These are phyloP conservation scores for Atrichornis clamosus DNA, from an alignment of 2,113 vertebrate genomes.

Conservation along the genomic window DNA sequence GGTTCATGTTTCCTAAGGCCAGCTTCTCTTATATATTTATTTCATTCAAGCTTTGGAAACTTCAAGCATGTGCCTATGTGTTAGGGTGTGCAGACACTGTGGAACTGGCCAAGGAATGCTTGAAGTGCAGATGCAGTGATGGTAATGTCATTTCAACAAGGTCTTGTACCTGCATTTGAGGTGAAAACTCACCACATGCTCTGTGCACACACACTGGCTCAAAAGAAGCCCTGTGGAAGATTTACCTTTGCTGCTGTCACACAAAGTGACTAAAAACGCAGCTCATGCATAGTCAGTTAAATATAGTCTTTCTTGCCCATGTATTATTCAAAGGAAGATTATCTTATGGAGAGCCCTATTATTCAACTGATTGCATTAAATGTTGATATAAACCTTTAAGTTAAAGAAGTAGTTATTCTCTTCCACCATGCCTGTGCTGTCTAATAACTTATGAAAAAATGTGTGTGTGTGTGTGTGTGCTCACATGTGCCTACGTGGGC, in stretches of 20 bases:
- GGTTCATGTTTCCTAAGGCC: neutral
- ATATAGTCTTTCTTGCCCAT: neutral
- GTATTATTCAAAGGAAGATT: neutral
- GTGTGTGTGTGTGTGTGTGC: neutral
- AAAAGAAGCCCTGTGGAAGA: neutral
- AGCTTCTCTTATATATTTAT: neutral
- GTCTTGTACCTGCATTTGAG: neutral
- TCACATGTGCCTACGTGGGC: neutral
- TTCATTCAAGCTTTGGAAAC: accelerated
- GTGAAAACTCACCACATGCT: accelerated
- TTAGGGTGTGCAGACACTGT: neutral
- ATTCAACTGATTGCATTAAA: neutral
- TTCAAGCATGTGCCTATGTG: accelerated
- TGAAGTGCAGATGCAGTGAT: neutral
- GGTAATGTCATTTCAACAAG: neutral
- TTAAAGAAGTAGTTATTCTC: neutral
- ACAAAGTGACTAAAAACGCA: neutral
- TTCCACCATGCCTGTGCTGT: neutral
- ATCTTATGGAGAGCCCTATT: neutral
- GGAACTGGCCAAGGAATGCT: neutral
- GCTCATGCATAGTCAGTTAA: neutral
- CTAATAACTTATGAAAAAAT: neutral
- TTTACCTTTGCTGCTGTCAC: neutral
- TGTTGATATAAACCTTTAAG: neutral
- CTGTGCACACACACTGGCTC: neutral